A percentile compares a stretch with the other conserved stretches of the same genome.
Conservation (phyloP, 2,797 vertebrate species). For the Silurus aristotelis region DNA sequence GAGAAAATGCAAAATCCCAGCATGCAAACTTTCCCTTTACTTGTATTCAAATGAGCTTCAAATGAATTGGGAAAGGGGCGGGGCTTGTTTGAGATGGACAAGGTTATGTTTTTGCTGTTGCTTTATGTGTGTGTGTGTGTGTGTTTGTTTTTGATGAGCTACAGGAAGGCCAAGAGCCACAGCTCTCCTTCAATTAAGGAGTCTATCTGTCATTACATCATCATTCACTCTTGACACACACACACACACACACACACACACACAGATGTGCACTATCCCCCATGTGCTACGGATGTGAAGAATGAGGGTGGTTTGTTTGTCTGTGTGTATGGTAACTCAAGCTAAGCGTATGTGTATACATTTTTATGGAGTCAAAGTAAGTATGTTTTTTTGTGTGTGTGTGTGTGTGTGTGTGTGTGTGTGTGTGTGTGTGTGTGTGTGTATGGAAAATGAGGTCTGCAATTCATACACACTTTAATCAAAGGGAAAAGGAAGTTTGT, state of each 20-base stretch:
- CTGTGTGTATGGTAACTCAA: not conserved
- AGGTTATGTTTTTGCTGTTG: not conserved
- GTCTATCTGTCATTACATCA: slow-evolving; percentile 17
- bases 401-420: not conserved
- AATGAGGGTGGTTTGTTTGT: slow-evolving; percentile 9
- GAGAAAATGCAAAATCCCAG: slow-evolving; percentile 18
- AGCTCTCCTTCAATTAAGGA: not conserved
- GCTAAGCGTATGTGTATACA: not conserved
- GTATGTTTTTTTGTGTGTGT: not conserved
- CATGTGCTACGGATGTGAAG: not conserved
- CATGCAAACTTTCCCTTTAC: slow-evolving; percentile 23
- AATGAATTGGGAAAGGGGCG: not conserved
- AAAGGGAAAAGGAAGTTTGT: not conserved
- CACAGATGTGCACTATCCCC: not conserved
- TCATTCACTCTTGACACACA: slow-evolving; percentile 28
- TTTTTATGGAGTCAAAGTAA: not conserved
- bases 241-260: slow-evolving; percentile 16
- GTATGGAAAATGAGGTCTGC: not conserved
- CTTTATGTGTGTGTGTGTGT: not conserved
- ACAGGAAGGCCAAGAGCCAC: not conserved
- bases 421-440: not conserved
- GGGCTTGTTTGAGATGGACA: not conserved
- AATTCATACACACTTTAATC: not conserved
- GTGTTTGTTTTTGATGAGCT: not conserved
- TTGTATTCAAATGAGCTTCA: slow-evolving; percentile 24